These are phyloP conservation scores for Cyphomyrmex costatus DNA, from an alignment of 1,140 invertebrate species.

Conservation along the genomic window DNA sequence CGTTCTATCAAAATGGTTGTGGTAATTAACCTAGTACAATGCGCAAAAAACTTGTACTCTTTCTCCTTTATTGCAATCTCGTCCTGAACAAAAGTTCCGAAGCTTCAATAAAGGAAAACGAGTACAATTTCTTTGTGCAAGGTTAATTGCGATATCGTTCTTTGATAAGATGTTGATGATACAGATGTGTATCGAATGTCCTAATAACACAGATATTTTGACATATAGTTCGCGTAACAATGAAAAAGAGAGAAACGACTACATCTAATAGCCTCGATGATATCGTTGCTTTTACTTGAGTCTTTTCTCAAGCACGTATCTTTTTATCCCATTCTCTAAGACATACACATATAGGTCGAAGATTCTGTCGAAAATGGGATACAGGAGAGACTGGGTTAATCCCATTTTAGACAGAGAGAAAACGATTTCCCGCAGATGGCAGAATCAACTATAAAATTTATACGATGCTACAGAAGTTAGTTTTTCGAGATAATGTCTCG, in stretches of 20 bases:
- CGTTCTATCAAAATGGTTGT: not conserved
- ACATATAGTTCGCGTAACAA: not conserved
- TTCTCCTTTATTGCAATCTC: not conserved
- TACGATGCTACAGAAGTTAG: not conserved
- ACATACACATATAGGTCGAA: not conserved
- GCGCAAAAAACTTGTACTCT: not conserved
- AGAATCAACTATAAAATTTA: slow-evolving; percentile 28
- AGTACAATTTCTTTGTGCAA: not conserved
- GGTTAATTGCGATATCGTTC: not conserved
- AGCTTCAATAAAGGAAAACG: not conserved
- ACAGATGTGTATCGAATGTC: not conserved
- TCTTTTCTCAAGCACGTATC: not conserved
- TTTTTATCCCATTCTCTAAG: not conserved
- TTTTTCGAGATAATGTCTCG: not conserved
- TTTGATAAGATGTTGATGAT: not conserved
- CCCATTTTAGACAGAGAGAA: slow-evolving; percentile 42
- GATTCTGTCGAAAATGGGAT: slow-evolving; percentile 51
- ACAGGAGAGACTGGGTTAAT: slow-evolving; percentile 32
- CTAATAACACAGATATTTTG: not conserved
- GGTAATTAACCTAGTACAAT: slow-evolving; percentile 12
- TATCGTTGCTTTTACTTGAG: not conserved
- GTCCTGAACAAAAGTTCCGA: not conserved
- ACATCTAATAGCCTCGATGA: not conserved
- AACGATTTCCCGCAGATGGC: not conserved
- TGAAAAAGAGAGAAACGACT: not conserved